These are phyloP conservation scores for Spermophilus dauricus DNA, from an alignment of 2,113 vertebrate species.

Conservation along the genomic window DNA sequence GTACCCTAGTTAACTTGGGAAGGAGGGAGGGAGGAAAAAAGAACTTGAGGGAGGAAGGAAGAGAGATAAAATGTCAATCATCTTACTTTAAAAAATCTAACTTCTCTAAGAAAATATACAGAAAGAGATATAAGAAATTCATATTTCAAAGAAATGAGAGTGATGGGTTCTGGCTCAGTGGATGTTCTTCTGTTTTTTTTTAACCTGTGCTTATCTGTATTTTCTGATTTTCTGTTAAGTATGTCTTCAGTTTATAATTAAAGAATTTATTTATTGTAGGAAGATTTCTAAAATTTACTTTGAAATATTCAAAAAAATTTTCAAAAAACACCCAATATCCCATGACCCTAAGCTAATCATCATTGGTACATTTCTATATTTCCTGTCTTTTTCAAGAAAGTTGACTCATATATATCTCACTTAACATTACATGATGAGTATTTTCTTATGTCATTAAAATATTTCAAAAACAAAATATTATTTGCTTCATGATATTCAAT, in stretches of 20 bases:
- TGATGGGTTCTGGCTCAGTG: background rate
- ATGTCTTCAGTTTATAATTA: background rate
- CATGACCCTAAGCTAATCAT: background rate
- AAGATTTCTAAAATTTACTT: background rate
- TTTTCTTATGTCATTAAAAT: slow-evolving; percentile 34
- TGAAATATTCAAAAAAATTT: background rate
- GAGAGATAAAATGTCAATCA: background rate
- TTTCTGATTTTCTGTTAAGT: slow-evolving; percentile 17
- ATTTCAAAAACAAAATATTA: slow-evolving; percentile 4
- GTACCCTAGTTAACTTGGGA: background rate
- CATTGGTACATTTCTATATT: background rate
- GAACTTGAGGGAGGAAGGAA: no score
- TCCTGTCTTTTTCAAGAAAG: slow-evolving; percentile 14
- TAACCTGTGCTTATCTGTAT: background rate
- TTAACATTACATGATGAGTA: slow-evolving; percentile 1
- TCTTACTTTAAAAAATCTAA: background rate
- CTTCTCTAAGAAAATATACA: slow-evolving; percentile 10
- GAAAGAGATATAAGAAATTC: background rate
- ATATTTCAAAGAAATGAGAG: slow-evolving; percentile 4
- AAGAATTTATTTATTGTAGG: slow-evolving; percentile 1
- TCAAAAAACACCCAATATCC: background rate
- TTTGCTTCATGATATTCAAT: slow-evolving; percentile 26
- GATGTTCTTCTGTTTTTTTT: background rate
- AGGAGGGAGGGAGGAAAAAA: background rate
- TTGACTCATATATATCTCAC: background rate